phyloP scores from a whole-genome alignment of 2,797 vertebrate genomes.

The Gobionotothen gibberifrons region DNA sequence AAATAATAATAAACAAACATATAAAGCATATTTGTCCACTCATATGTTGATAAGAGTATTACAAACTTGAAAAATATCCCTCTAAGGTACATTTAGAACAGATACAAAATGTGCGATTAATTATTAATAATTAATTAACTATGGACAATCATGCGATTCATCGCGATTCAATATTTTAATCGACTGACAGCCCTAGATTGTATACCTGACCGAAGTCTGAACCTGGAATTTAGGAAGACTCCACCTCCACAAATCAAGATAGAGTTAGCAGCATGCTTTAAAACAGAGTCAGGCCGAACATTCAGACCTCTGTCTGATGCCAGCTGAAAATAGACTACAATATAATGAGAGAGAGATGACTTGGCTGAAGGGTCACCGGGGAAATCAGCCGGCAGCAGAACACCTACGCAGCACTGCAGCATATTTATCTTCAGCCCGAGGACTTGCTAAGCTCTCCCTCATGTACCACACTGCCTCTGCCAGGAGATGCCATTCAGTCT shows the following conservation, averaged over 20 bases:
- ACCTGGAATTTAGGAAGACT: conserved; percentile 54
- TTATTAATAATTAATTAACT: too few species aligned
- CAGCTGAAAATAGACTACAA: conserved; percentile 55
- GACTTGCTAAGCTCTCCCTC: conserved; percentile 50
- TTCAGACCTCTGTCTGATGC: conserved; percentile 40
- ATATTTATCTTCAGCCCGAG: conserved; percentile 51
- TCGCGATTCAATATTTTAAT: too few species aligned
- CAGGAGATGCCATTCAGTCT: conserved; percentile 26
- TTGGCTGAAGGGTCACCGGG: conserved; percentile 67
- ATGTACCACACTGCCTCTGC: conserved; percentile 18
- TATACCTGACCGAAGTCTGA: conserved; percentile 59
- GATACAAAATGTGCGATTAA: too few species aligned
- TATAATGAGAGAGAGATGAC: conserved; percentile 67
- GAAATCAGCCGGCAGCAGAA: conserved; percentile 61
- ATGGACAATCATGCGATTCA: too few species aligned
- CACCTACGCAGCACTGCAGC: conserved; percentile 66
- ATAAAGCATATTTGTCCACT: too few species aligned
- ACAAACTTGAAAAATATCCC: too few species aligned
- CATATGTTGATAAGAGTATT: too few species aligned
- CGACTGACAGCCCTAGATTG: too few species aligned
- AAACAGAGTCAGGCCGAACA: conserved; percentile 36
- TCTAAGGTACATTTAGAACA: too few species aligned
- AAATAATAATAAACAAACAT: too few species aligned
- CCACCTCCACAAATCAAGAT: conserved; percentile 40
- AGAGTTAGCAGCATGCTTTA: conserved; percentile 18